Base-by-base conservation (phyloP, 2,797 vertebrate species). In the Brachymystax lenok region DNA sequence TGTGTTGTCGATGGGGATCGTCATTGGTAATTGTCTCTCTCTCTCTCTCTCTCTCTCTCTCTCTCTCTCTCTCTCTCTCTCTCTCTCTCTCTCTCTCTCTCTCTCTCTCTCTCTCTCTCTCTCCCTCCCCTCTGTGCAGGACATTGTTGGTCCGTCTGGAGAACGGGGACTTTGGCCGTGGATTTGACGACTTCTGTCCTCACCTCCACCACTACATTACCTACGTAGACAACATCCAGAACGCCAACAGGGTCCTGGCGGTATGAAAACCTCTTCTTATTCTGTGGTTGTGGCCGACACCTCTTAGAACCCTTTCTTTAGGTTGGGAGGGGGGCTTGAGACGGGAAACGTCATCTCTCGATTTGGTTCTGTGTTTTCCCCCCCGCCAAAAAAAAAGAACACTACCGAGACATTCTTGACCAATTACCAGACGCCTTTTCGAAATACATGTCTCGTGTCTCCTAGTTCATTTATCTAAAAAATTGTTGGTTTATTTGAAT, bases 111-210 rank as follows among this genome's bases (percentile, higher is more conserved):
- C 66, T 59, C 24, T 66, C 24, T 24, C 24, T 24, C 24, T 24
- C 24, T 24, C 24, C 1, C 24, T 24, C 24, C 1, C 3, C 27
- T 66, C 64, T 83, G 80, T 77, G 33, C 24, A 78, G 79, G 86
- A 84, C 81, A 74, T 89, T 96, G 81, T 90, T 94, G 82, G 84
- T 91, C 79, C 93, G 94, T 84, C 86, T 97, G 91, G 94, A 94
- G 90, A 92, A 95, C 70, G 94, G 90, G 67, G 92, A 93, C 83
- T 84, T 91, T 64, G 93, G 94, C 50, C 71, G 76, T 56, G 91
- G 90, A 64, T 95, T 95, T 74, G 93, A 95, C 80, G 92, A 94
- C 86, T 94, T 96, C 78, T 94, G 89, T 89, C 88, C 86, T 88
- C 92, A 95, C 73, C 92, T 96, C 78, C 91, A 94, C 84, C 91